These are phyloP conservation scores for Sturnira hondurensis DNA, from an alignment of 2,113 vertebrate species.

Conservation along the genomic window DNA sequence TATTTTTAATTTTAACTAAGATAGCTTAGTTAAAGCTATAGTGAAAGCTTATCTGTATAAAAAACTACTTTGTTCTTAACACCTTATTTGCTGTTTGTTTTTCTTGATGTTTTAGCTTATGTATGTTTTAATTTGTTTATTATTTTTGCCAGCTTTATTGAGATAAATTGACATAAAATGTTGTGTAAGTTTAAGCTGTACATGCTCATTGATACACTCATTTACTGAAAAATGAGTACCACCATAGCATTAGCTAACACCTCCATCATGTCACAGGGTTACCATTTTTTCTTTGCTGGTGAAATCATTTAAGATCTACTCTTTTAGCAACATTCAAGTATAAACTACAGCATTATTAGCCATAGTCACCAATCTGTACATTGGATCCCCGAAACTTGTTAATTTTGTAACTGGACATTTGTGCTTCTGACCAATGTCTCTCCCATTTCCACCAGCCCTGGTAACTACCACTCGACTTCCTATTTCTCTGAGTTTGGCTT, in stretches of 20 bases:
- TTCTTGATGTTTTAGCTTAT: background rate
- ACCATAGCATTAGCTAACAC: background rate
- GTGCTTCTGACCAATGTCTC: background rate
- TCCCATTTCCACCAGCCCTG: background rate
- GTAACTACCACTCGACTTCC: background rate
- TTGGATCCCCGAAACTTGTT: background rate
- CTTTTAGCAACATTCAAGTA: background rate
- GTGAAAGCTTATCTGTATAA: background rate
- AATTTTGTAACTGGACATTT: background rate
- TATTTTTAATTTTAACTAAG: constrained; percentile 20
- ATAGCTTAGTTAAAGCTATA: no score
- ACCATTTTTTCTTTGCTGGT: background rate
- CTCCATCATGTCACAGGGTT: background rate
- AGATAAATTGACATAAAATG: background rate
- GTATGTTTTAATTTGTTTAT: background rate
- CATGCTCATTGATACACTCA: background rate
- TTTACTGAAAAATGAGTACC: background rate
- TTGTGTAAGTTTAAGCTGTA: background rate
- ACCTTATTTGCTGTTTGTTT: background rate
- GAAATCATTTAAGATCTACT: background rate
- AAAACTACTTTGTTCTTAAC: background rate
- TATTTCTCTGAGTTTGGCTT: background rate
- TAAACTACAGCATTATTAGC: background rate
- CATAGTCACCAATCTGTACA: background rate
- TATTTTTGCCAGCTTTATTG: background rate